These are phyloP conservation scores for Grapholita molesta DNA, from an alignment of 1,140 invertebrate species.

Conservation along the genomic window DNA sequence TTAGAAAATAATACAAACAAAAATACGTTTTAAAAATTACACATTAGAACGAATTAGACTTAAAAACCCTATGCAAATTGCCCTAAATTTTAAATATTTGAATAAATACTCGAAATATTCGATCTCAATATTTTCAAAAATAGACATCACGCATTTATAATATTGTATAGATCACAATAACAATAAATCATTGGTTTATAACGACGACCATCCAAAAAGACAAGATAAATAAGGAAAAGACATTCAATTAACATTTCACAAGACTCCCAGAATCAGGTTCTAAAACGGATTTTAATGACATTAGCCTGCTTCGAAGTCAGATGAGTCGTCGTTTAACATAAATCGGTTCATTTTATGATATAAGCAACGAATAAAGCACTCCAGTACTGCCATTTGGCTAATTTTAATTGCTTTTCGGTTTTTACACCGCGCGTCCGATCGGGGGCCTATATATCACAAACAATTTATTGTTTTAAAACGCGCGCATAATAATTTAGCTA, in stretches of 20 bases:
- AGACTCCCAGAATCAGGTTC: background rate
- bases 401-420: constrained; percentile 60
- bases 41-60: too few species aligned
- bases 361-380: constrained; percentile 46
- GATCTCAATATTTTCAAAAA: background rate
- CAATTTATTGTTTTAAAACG: constrained; percentile 53
- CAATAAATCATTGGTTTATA: background rate
- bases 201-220: background rate
- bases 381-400: constrained; percentile 54
- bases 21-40: too few species aligned
- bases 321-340: constrained; percentile 43
- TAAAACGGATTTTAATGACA: constrained; percentile 11
- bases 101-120: background rate
- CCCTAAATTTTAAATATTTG: too few species aligned
- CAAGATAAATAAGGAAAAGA: background rate
- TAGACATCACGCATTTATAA: background rate
- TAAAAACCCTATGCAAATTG: too few species aligned
- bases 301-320: constrained; percentile 4
- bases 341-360: constrained; percentile 56
- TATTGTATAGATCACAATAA: background rate
- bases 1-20: too few species aligned
- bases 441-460: constrained; percentile 41
- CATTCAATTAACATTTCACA: background rate
- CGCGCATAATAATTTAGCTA: constrained; percentile 44
- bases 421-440: constrained; percentile 46